phyloP scores from a whole-genome alignment of 2,113 vertebrate genomes.

The Elephantulus edwardii region DNA sequence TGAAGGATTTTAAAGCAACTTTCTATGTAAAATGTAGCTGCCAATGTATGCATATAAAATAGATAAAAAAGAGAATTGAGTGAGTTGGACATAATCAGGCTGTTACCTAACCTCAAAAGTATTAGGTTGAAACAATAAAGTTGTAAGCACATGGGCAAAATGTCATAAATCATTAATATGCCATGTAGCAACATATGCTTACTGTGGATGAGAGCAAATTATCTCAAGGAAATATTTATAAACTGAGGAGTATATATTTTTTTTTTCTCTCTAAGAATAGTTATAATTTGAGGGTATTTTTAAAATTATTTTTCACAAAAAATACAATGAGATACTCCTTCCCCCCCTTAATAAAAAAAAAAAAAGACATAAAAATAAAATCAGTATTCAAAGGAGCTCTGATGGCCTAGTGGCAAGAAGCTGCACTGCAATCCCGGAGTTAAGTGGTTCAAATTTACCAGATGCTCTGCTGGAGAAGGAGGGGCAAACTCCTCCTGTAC shows the following conservation, averaged over 20 bases:
- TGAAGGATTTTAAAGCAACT: not conserved
- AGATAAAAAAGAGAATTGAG: not conserved
- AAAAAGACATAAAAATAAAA: not conserved
- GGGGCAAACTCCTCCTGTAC: no score
- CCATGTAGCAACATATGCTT: not conserved
- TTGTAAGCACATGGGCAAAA: not conserved
- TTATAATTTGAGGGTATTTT: not conserved
- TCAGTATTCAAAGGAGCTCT: not conserved
- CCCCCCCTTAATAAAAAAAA: not conserved
- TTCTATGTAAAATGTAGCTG: not conserved
- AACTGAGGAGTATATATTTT: not conserved
- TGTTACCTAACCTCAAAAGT: not conserved
- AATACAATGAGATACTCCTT: not conserved
- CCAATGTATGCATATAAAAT: not conserved
- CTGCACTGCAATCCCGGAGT: no score
- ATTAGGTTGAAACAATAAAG: not conserved
- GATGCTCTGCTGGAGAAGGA: no score
- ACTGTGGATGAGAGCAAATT: not conserved
- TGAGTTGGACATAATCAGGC: not conserved
- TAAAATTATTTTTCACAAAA: slow-evolving; percentile 13
- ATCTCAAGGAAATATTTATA: not conserved
- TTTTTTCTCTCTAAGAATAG: slow-evolving; percentile 17
- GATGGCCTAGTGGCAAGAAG: no score
- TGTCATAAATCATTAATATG: not conserved
- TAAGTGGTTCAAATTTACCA: no score